Conservation (phyloP, 53 echinoderm and acorn worm species). For the Arbacia lixula region DNA sequence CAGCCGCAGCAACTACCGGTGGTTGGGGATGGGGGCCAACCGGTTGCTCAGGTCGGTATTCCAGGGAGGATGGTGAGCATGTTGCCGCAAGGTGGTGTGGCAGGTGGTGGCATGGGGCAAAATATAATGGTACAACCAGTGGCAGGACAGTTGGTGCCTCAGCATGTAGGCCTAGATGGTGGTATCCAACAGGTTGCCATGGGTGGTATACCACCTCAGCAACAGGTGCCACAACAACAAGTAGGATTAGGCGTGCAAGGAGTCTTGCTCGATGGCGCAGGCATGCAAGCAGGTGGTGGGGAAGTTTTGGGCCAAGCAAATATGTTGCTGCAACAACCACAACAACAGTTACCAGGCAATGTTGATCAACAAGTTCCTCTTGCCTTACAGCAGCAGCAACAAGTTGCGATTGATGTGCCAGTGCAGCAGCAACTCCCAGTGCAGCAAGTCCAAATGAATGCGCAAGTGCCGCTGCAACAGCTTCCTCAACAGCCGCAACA, state of each 20-base stretch:
- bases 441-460: slow-evolving; percentile 57
- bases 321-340: slow-evolving; percentile 12
- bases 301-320: slow-evolving; percentile 18
- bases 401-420: slow-evolving; percentile 20
- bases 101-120: slow-evolving; percentile 44
- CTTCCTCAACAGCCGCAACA: slow-evolving; percentile 32
- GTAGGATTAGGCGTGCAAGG: slow-evolving; percentile 35
- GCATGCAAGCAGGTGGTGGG: slow-evolving; percentile 33
- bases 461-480: slow-evolving; percentile 33
- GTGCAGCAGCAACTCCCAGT: slow-evolving; percentile 35
- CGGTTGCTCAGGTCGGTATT: slow-evolving; percentile 31
- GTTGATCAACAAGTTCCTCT: slow-evolving; percentile 44
- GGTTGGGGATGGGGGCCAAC: slow-evolving; percentile 19
- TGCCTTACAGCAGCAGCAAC: slow-evolving; percentile 50
- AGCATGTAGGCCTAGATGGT: slow-evolving; percentile 32
- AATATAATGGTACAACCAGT: slow-evolving; percentile 14
- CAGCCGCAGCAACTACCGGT: not conserved
- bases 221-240: slow-evolving; percentile 34
- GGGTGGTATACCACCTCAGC: slow-evolving; percentile 28
- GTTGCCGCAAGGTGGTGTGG: slow-evolving; percentile 14
- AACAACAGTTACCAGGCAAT: slow-evolving; percentile 40
- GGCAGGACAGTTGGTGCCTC: slow-evolving; percentile 3
- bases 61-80: slow-evolving; percentile 25
- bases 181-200: slow-evolving; percentile 9
- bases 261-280: slow-evolving; percentile 22